Evolutionary conservation across 2,113 vertebrate genomes (phyloP).

Genomic region (Parotia lawesii): DNA sequence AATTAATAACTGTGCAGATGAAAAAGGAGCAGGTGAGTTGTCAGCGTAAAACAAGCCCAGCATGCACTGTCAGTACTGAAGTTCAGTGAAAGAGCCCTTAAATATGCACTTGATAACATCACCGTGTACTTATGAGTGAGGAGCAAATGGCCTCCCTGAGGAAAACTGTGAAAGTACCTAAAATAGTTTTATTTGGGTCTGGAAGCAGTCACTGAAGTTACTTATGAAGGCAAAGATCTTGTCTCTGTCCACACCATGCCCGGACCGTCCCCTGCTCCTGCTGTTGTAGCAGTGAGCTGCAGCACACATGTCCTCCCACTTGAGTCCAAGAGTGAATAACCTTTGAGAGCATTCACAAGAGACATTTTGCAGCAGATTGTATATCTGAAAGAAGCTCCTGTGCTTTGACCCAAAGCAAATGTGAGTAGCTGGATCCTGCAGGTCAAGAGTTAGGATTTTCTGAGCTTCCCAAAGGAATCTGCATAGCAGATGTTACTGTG

Average conservation of each 20-base stretch:
- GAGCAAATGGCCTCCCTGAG: background rate
- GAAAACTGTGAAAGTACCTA: background rate
- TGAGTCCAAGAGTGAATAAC: background rate
- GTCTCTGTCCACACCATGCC: background rate
- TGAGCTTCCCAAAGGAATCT: background rate
- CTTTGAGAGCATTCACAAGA: background rate
- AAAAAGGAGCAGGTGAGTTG: background rate
- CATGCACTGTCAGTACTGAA: accelerated
- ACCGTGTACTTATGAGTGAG: accelerated
- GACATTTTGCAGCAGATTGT: background rate
- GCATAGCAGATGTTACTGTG: accelerated
- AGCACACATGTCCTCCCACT: accelerated
- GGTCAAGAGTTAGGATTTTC: background rate
- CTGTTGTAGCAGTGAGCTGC: background rate
- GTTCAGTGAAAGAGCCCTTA: background rate
- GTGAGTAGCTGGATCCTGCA: background rate
- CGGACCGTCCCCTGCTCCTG: background rate
- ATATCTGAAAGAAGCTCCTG: background rate
- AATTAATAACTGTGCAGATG: background rate
- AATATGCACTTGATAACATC: accelerated
- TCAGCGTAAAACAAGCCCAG: background rate
- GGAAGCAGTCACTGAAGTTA: background rate
- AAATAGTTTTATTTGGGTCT: background rate
- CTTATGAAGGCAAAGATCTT: background rate
- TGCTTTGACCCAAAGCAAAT: background rate